phyloP scores from a whole-genome alignment of 1,140 invertebrate species.

The Drosophila willistoni region DNA sequence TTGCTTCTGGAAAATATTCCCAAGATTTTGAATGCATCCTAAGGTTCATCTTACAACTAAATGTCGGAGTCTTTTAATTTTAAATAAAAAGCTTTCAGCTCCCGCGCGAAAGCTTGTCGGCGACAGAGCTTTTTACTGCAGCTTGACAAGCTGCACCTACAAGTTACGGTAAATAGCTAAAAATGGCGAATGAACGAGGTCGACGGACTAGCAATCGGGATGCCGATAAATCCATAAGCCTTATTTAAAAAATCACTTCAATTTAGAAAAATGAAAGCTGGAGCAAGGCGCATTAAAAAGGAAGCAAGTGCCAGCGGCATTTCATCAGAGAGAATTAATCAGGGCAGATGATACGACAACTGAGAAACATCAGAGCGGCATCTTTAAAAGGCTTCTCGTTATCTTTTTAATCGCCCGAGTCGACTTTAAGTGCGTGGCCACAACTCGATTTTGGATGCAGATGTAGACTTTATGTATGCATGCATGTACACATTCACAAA shows the following conservation, averaged over 20 bases:
- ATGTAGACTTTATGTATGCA: slow-evolving; percentile 18
- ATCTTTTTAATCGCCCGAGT: slow-evolving; percentile 66
- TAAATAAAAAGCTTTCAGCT: slow-evolving; percentile 35
- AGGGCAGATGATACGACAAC: slow-evolving; percentile 76
- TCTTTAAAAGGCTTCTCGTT: slow-evolving; percentile 63
- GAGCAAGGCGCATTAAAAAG: not conserved
- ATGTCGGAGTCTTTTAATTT: slow-evolving; percentile 45
- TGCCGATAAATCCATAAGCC: slow-evolving; percentile 71
- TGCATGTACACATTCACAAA: slow-evolving; percentile 19
- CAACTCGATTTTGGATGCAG: slow-evolving; percentile 12
- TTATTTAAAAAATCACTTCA: slow-evolving; percentile 32
- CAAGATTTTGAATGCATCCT: slow-evolving; percentile 25
- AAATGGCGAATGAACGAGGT: slow-evolving; percentile 60
- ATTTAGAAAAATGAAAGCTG: slow-evolving; percentile 1
- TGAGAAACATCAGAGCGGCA: slow-evolving; percentile 76
- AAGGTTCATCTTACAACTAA: slow-evolving; percentile 32
- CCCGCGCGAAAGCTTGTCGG: slow-evolving; percentile 46
- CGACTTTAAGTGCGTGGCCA: slow-evolving; percentile 56
- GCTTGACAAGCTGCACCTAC: slow-evolving; percentile 62
- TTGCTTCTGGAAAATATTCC: slow-evolving; percentile 29
- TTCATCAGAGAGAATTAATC: slow-evolving; percentile 77
- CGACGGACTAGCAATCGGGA: slow-evolving; percentile 43
- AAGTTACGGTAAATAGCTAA: slow-evolving; percentile 15
- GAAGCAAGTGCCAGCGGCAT: slow-evolving; percentile 67
- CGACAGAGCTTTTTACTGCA: slow-evolving; percentile 43